Conservation (phyloP, 53 echinoderm and acorn worm species). For the Paracentrotus lividus region DNA sequence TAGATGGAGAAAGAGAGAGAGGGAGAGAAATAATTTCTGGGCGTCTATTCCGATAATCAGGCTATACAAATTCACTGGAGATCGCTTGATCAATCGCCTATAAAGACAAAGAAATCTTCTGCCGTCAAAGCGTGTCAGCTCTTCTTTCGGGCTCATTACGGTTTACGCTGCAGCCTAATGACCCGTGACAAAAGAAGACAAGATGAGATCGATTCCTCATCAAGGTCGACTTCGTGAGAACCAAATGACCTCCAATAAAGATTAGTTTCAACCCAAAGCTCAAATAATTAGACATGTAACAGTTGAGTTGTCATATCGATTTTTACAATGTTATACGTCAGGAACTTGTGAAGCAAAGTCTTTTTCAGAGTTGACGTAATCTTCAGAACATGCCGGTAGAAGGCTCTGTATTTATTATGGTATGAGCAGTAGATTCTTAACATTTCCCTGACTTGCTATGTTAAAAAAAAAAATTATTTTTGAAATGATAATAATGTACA, state of each 20-base stretch:
- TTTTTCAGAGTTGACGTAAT: too few relatives aligned
- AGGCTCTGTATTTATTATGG: too few relatives aligned
- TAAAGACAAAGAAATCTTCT: conserved; percentile 4
- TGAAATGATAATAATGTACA: too few relatives aligned
- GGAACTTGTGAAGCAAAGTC: too few relatives aligned
- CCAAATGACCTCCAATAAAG: background rate
- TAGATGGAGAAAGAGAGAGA: background rate
- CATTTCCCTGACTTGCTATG: too few relatives aligned
- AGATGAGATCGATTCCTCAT: conserved; percentile 5
- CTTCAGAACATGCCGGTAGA: too few relatives aligned
- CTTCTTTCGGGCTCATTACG: conserved; percentile 14
- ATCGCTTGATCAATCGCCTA: conserved; percentile 36
- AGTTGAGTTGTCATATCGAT: background rate
- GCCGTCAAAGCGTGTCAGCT: conserved; percentile 20
- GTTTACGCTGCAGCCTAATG: conserved; percentile 20
- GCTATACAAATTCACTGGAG: conserved; percentile 8
- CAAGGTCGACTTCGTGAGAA: conserved; percentile 28
- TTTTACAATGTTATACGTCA: too few relatives aligned
- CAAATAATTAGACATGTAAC: background rate
- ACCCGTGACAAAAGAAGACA: conserved; percentile 25
- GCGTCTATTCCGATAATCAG: background rate
- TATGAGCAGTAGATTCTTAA: too few relatives aligned
- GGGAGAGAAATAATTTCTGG: background rate
- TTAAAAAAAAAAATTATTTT: too few relatives aligned
- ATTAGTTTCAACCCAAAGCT: background rate